A percentile compares a stretch with the other conserved stretches of the same genome.
phyloP scores from a whole-genome alignment of 2,888 invertebrate species.

The Lissocephala sabroskyi region DNA sequence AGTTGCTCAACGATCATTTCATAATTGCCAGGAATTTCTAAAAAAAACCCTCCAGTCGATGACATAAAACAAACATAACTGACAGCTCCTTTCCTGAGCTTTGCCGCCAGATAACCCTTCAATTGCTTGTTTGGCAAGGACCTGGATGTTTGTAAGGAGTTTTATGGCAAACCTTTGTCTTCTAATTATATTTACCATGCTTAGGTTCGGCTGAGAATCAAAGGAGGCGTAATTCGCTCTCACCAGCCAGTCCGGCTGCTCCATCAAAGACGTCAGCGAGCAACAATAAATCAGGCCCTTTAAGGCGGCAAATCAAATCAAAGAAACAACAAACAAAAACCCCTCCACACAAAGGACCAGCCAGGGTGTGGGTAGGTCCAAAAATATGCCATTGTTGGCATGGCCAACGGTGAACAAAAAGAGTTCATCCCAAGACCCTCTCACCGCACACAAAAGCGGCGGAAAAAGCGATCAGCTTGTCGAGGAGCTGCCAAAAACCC shows the following conservation, averaged over 20 bases:
- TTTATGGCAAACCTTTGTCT: slow-evolving; percentile 52
- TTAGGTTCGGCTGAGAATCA: slow-evolving; percentile 46
- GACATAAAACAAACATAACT: no score
- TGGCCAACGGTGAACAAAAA: slow-evolving; percentile 40
- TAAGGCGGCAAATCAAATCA: slow-evolving; percentile 63
- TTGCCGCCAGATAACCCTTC: no score
- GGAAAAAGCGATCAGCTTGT: slow-evolving; percentile 59
- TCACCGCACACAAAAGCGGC: slow-evolving; percentile 42
- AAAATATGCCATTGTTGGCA: slow-evolving; percentile 47
- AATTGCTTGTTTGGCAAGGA: no score
- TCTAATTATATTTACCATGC: slow-evolving; percentile 53
- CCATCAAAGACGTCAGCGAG: slow-evolving; percentile 17
- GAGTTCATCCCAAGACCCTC: not conserved
- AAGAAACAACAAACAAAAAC: slow-evolving; percentile 57
- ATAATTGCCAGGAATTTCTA: no score
- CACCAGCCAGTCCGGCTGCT: slow-evolving; percentile 37
- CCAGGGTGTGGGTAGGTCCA: no score
- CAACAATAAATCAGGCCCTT: slow-evolving; percentile 28
- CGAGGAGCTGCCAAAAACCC: slow-evolving; percentile 35
- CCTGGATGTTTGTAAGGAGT: no score
- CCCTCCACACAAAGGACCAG: slow-evolving; percentile 20
- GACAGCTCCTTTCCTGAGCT: no score
- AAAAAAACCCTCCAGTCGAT: no score
- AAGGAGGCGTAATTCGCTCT: slow-evolving; percentile 68
- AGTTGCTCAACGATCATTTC: no score